A percentile compares a stretch with the other conserved stretches of the same genome.
phyloP scores from a whole-genome alignment of 2,113 vertebrate genomes.

The Lampris incognitus region DNA sequence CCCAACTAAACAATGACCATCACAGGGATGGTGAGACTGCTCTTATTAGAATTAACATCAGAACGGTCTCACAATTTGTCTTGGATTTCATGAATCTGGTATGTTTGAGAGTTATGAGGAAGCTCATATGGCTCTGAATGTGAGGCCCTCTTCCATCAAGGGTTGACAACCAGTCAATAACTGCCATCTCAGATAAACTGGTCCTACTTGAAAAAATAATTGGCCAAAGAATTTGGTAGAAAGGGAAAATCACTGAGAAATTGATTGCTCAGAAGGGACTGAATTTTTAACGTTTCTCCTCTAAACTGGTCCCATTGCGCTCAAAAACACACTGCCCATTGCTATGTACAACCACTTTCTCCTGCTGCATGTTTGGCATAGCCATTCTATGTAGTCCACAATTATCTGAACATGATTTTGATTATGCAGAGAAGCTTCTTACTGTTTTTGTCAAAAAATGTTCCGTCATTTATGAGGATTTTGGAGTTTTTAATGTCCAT shows the following conservation, averaged over 20 bases:
- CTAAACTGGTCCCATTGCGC: not conserved
- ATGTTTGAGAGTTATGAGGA: not conserved
- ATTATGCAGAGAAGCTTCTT: not conserved
- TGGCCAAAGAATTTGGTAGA: not conserved
- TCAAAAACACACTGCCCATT: not conserved
- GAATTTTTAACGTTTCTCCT: not conserved
- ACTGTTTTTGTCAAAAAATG: not conserved
- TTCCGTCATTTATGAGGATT: not conserved
- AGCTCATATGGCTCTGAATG: not conserved
- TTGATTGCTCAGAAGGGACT: not conserved
- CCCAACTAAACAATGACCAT: not conserved
- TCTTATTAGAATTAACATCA: not conserved
- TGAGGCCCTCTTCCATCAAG: not conserved
- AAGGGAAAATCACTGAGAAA: not conserved
- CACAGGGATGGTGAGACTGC: not conserved
- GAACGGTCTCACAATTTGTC: not conserved
- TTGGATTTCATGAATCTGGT: too few relatives aligned
- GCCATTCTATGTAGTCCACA: not conserved
- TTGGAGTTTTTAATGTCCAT: not conserved
- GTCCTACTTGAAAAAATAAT: not conserved
- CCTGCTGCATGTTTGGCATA: not conserved
- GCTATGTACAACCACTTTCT: not conserved
- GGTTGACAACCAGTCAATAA: not conserved
- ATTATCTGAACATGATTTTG: not conserved
- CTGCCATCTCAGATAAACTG: not conserved